Evolutionary conservation across 2,797 vertebrate species (phyloP).

Genomic region (Australoheros facetus): DNA sequence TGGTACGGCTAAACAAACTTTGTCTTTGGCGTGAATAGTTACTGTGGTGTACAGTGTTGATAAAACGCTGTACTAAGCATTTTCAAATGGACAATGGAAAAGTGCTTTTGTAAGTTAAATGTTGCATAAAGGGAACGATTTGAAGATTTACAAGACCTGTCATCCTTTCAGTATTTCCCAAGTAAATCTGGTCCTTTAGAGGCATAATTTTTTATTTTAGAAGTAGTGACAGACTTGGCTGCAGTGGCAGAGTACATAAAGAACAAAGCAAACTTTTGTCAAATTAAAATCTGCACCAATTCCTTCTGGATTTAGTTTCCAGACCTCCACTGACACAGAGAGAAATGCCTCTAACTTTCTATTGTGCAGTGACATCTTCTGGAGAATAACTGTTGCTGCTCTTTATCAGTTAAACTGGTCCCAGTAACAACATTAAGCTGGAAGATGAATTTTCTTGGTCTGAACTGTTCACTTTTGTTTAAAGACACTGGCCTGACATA

Average conservation of each 20-base stretch:
- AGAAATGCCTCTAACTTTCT: background rate
- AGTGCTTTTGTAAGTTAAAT: background rate
- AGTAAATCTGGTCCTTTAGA: background rate
- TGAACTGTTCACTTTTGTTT: background rate
- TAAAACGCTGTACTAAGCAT: background rate
- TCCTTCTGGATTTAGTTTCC: background rate
- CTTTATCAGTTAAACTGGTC: background rate
- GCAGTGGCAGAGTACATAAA: background rate
- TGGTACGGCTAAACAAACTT: background rate
- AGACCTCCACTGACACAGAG: background rate
- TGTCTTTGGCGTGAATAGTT: background rate
- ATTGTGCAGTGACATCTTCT: slow-evolving; percentile 57
- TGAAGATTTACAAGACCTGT: background rate
- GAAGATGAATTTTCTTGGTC: background rate
- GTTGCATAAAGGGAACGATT: background rate
- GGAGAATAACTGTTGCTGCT: slow-evolving; percentile 9
- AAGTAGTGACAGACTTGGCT: background rate
- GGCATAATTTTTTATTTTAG: background rate
- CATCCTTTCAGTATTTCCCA: background rate
- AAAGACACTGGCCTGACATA: background rate
- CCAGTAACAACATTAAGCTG: background rate
- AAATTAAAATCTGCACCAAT: background rate
- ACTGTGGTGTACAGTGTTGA: background rate
- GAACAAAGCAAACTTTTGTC: background rate
- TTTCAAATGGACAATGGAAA: background rate